Conservation (phyloP, 2,113 vertebrate species). For the Caranx melampygus region DNA sequence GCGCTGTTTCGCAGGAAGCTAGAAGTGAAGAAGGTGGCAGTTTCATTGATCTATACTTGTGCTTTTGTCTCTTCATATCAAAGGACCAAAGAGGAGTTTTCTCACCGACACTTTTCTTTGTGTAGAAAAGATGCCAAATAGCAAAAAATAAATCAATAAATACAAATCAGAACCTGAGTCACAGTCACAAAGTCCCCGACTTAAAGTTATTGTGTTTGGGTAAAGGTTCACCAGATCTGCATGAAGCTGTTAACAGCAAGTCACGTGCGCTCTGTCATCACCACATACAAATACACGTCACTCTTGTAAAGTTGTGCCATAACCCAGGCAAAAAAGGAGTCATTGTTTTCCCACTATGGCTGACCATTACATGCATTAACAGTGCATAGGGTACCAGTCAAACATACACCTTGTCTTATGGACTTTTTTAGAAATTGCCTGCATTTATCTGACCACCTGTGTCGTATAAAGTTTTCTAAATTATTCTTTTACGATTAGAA, state of each 20-base stretch:
- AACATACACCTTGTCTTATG: slow-evolving; percentile 57
- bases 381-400: slow-evolving; percentile 76
- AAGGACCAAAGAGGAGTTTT: slow-evolving; percentile 33
- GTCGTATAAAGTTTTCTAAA: slow-evolving; percentile 52
- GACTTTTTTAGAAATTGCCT: slow-evolving; percentile 49
- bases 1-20: slow-evolving; percentile 23
- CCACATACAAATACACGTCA: slow-evolving; percentile 43
- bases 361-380: slow-evolving; percentile 70
- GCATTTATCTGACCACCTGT: slow-evolving; percentile 64
- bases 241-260: slow-evolving; percentile 22
- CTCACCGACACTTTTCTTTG: slow-evolving; percentile 25
- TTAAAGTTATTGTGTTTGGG: slow-evolving; percentile 48
- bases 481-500: slow-evolving; percentile 46
- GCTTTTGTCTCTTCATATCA: slow-evolving; percentile 55
- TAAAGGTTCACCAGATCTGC: slow-evolving; percentile 50
- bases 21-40: slow-evolving; percentile 65
- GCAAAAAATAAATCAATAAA: slow-evolving; percentile 37
- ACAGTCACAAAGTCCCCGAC: slow-evolving; percentile 43
- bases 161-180: slow-evolving; percentile 69
- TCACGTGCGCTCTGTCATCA: slow-evolving; percentile 14
- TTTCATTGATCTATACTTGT: slow-evolving; percentile 62
- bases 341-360: slow-evolving; percentile 37
- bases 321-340: slow-evolving; percentile 56
- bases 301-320: slow-evolving; percentile 44
- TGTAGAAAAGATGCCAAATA: slow-evolving; percentile 44